phyloP scores from a whole-genome alignment of 2,797 vertebrate species.

The Sebastes itinus region DNA sequence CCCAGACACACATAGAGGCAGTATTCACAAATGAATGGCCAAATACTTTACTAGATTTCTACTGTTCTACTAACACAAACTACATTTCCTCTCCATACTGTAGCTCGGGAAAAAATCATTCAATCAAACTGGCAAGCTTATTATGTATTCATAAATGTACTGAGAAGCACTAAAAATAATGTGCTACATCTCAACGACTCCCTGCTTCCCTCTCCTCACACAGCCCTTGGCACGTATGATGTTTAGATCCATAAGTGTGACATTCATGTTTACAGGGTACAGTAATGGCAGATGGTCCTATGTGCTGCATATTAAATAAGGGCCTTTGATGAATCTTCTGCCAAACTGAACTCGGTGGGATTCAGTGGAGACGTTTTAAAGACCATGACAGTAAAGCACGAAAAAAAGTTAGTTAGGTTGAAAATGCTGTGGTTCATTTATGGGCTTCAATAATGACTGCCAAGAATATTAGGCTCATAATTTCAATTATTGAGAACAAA shows the following conservation, averaged over 20 bases:
- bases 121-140: background rate
- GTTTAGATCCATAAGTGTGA: constrained; percentile 47
- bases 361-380: background rate
- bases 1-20: background rate
- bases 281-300: constrained; percentile 44
- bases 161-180: constrained; percentile 30
- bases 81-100: background rate
- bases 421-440: background rate
- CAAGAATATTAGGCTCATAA: background rate
- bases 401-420: background rate
- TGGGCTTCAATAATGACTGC: background rate
- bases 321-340: constrained; percentile 11
- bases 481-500: background rate
- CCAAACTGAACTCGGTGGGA: background rate
- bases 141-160: constrained; percentile 5
- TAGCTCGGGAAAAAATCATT: background rate
- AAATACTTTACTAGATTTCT: background rate
- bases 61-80: background rate
- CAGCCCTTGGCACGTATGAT: constrained; percentile 18
- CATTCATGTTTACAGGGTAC: constrained; percentile 42
- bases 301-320: constrained; percentile 18
- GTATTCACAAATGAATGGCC: background rate
- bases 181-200: constrained; percentile 10
- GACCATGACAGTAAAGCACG: background rate
- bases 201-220: background rate